Base-by-base conservation (phyloP, 2,888 invertebrate species). In the Drosophila limbata region DNA sequence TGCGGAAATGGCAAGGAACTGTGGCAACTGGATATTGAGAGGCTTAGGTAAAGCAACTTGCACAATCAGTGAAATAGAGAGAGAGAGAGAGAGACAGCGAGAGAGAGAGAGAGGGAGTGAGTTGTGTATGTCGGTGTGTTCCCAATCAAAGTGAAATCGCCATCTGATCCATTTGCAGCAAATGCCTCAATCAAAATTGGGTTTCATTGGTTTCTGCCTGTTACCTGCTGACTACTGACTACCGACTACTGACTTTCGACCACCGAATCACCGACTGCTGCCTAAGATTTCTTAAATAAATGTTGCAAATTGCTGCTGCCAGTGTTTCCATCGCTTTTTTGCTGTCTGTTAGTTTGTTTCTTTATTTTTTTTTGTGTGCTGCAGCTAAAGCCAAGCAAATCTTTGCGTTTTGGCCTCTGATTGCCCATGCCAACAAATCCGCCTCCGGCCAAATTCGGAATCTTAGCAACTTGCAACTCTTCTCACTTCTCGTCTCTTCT, bases 281-380 rank as follows among this genome's bases (percentile, higher is more conserved):
- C 69, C 63, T 61, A 31, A 77, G 64, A 77, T 73, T 76, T 77
- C 69, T 76, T 72, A 76, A 76, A 77, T 73, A 76, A 76, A 77
- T 76, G 69, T 73, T 59, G 75, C 77, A 73, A 75, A 76, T 65
- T 73, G 65, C 63, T 68, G 57, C 52, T 60, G 66, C 47, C 42
- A 56, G 33, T 44, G 50, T 42, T 55, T 50, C 17, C 9, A 17
- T 35, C 8, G 17, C 17, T 42, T 65, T 59, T 73, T 48, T 48
- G 47, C 35, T 35, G 44, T 31, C 39, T 42, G 37, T 31, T 15
- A 15, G n/a, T 39, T 48, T 10, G 61, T n/a, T 17, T 61, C 21
- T 37, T 53, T 35, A 1, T 33, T 35, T 11, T 47, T 39, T 52
- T 15, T 17, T 35, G 10, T 40, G 13, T 25, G 31, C 57, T 60